Evolutionary conservation across 2,797 vertebrate genomes (phyloP), one percentile per base, ranked within the genome.

Genomic region (Hippoglossus hippoglossus): DNA sequence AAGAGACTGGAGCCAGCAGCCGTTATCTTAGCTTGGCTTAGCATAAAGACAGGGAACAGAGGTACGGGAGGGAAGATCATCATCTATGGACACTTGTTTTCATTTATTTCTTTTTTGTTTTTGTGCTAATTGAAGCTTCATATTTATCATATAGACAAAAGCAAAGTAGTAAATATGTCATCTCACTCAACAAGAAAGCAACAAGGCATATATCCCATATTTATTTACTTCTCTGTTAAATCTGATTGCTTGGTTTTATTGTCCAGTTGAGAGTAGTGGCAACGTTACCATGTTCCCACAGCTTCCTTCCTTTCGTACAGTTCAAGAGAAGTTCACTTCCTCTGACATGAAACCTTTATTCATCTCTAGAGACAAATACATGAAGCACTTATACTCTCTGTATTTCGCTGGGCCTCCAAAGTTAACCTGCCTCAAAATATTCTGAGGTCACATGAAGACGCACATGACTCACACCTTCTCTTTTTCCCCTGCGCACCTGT

Each of bases 391-490:
- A 46, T 39, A 16, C n/a, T 19, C 60, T 71, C 54, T 72, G 25
- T 72, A 49, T 57, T 56, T 65, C 68, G 56, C 66, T 25, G 34
- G 4, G 0, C 61, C 16, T 55, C 15, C 28, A 52, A 69, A 44
- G 59, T 75, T 77, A 79, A 81, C 63, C 58, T 71, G 68, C 73
- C 67, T 67, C 54, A 75, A 67, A 72, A 66, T 69, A 73, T 56
- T 54, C 13, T n/a, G 19, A 59, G 56, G 69, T 79, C 51, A 68
- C 63, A 60, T 71, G 53, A 62, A 74, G 55, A 68, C 61, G 67
- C 61, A 47, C 63, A 68, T 63, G 71, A 76, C 51, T 83, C 25
- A 16, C 58, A 49, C 67, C 47, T 59, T 28, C 44, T 57, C 55
- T 63, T 61, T 31, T 65, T 16, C 49, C 47, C 69, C n/a, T 24